These are phyloP conservation scores for Siderastrea siderea DNA, from an alignment of 92 coral and sea anemone species.

Conservation along the genomic window DNA sequence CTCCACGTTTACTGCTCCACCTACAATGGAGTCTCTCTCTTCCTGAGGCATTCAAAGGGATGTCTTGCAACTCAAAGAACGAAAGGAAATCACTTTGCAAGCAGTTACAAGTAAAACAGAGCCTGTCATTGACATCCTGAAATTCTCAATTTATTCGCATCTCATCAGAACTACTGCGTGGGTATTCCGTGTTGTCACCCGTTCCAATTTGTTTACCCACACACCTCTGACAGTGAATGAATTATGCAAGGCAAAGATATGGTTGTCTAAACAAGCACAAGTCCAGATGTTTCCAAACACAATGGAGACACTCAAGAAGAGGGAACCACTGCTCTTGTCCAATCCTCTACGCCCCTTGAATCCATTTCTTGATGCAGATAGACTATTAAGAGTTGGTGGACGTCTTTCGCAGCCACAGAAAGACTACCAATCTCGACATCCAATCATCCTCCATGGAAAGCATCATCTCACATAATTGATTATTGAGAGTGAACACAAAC, in stretches of 20 bases:
- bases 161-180: conserved; percentile 60
- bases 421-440: conserved; percentile 53
- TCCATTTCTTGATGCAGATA: conserved; percentile 66
- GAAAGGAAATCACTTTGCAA: conserved; percentile 53
- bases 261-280: conserved; percentile 51
- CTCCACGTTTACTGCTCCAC: conserved; percentile 35
- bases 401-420: conserved; percentile 39
- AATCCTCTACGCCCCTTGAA: conserved; percentile 50
- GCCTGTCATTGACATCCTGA: conserved; percentile 37
- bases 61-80: conserved; percentile 43
- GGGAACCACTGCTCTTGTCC: conserved; percentile 20
- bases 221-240: conserved; percentile 28
- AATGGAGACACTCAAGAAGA: conserved; percentile 21
- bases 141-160: conserved; percentile 50
- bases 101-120: conserved; percentile 39
- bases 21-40: conserved; percentile 47
- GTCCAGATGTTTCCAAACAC: conserved; percentile 33
- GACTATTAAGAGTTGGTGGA: conserved; percentile 70
- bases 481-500: conserved; percentile 51
- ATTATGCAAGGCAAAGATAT: conserved; percentile 48
- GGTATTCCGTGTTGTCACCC: conserved; percentile 51
- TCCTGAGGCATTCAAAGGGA: conserved; percentile 29
- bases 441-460: conserved; percentile 59
- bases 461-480: conserved; percentile 46
- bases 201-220: conserved; percentile 23